phyloP scores from a whole-genome alignment of 2,888 invertebrate genomes.

The Ectropis crepuscularia region DNA sequence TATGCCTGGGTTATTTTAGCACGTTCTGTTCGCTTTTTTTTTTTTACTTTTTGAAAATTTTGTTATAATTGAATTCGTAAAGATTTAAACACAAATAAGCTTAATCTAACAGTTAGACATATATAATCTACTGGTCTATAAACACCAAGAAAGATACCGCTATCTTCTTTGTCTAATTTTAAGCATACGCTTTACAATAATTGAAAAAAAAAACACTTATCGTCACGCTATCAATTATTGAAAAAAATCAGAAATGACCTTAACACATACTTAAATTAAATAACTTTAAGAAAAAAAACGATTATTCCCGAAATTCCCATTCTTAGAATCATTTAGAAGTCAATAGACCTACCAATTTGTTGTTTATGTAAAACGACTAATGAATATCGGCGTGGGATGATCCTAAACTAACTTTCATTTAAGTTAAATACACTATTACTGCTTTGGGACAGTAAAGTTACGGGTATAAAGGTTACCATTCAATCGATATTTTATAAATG shows the following conservation, averaged over 20 bases:
- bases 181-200: no score
- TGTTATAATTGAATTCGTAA: no score
- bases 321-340: conserved; percentile 7
- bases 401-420: conserved; percentile 23
- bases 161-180: no score
- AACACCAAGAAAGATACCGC: no score
- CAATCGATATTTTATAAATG: conserved; percentile 20
- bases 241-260: background rate
- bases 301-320: background rate
- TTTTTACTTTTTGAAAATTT: no score
- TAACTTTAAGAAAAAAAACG: background rate
- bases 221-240: background rate
- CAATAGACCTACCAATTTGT: conserved; percentile 14
- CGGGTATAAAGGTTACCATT: conserved; percentile 16
- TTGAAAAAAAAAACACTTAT: no score
- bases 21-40: no score
- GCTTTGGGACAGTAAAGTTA: conserved; percentile 6
- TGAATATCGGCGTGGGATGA: conserved; percentile 26
- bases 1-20: no score
- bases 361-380: conserved; percentile 23
- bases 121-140: no score
- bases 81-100: no score
- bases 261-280: background rate
- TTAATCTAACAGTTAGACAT: no score
- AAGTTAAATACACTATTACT: conserved; percentile 15